phyloP scores from a whole-genome alignment of 2,888 invertebrate genomes.

The Rotaria sp. region DNA sequence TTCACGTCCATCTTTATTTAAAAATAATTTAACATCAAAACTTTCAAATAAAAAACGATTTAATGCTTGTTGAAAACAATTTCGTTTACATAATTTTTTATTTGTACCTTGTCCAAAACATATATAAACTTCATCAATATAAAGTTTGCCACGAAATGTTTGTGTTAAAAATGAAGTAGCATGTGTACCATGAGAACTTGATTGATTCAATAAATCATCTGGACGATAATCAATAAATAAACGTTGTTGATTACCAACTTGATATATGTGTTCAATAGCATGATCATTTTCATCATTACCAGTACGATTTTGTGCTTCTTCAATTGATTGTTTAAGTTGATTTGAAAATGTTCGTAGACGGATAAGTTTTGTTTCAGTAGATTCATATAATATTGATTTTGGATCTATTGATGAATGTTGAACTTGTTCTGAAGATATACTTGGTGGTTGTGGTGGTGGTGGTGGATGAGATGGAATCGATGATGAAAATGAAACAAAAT shows the following conservation, averaged over 20 bases:
- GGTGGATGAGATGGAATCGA: not conserved
- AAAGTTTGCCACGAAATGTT: slow-evolving; percentile 13
- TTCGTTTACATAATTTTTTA: slow-evolving; percentile 14
- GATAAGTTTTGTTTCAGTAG: not conserved
- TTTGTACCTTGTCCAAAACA: not conserved
- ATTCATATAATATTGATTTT: not conserved
- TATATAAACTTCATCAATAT: not conserved
- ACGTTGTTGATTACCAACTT: slow-evolving; percentile 3
- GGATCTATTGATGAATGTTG: not conserved
- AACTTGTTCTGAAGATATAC: not conserved
- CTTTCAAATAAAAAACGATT: not conserved
- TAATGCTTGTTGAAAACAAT: slow-evolving; percentile 17
- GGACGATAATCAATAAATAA: slow-evolving; percentile 28
- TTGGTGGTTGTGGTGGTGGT: not conserved
- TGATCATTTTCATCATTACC: not conserved
- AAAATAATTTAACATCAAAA: not conserved
- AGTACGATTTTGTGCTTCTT: not conserved
- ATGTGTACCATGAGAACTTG: not conserved
- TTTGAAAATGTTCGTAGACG: not conserved
- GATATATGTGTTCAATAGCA: not conserved
- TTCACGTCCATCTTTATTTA: not conserved
- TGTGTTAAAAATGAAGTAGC: not conserved
- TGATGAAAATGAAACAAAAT: slow-evolving; percentile 1
- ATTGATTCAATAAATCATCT: not conserved
- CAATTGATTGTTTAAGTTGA: not conserved